Evolutionary conservation across 2,888 invertebrate genomes (phyloP).

Genomic region (Watsonalla binaria): DNA sequence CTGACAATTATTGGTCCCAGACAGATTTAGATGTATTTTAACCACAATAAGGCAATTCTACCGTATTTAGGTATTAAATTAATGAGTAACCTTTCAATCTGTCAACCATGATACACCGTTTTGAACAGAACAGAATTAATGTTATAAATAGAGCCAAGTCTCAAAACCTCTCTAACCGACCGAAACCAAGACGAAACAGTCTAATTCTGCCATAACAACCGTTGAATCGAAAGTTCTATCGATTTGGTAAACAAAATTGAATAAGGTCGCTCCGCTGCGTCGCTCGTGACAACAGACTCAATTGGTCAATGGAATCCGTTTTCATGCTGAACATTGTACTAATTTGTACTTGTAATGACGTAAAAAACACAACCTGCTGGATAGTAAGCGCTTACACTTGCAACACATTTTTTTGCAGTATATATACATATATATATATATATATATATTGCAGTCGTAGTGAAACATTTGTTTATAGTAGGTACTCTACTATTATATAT

Average conservation of each 20-base stretch:
- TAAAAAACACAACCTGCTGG: constrained; percentile 1
- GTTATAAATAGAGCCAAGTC: neutral
- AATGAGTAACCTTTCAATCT: too few relatives aligned
- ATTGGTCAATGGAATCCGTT: constrained; percentile 16
- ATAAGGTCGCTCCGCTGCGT: constrained; percentile 21
- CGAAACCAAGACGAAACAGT: constrained; percentile 7
- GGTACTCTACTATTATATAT: too few relatives aligned
- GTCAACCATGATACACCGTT: neutral
- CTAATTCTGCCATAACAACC: constrained; percentile 14
- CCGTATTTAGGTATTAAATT: too few relatives aligned
- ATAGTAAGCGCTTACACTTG: too few relatives aligned
- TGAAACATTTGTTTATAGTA: too few relatives aligned
- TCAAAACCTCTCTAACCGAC: neutral
- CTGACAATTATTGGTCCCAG: too few relatives aligned
- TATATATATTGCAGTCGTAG: too few relatives aligned
- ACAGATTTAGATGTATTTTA: too few relatives aligned
- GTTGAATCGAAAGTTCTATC: constrained; percentile 26
- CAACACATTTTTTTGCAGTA: too few relatives aligned
- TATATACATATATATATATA: too few relatives aligned
- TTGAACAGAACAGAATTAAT: neutral
- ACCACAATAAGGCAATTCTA: too few relatives aligned
- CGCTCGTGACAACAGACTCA: constrained; percentile 5
- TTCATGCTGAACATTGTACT: constrained; percentile 4
- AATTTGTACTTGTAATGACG: constrained; percentile 4
- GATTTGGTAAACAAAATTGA: constrained; percentile 21